Evolutionary conservation across 92 coral and sea anemone genomes (phyloP), one percentile per base, ranked within the genome.

Genomic region (Palythoa grandis): DNA sequence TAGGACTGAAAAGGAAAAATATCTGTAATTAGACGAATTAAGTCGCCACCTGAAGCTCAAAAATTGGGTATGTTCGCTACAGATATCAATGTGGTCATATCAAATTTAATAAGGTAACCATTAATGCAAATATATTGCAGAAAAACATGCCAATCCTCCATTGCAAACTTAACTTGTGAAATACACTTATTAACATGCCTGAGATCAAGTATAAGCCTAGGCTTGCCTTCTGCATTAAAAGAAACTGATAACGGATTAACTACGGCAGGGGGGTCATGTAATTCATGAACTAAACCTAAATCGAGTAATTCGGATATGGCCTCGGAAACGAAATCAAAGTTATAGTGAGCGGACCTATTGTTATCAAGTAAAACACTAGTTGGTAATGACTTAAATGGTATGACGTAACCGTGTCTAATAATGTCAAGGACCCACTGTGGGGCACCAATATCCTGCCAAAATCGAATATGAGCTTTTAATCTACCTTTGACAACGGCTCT

Each of bases 401-500:
- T n/a, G n/a, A n/a, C n/a, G n/a, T n/a, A n/a, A n/a, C n/a, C n/a
- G n/a, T n/a, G n/a, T n/a, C n/a, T n/a, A n/a, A n/a, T n/a, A n/a
- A n/a, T n/a, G n/a, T n/a, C n/a, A n/a, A n/a, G n/a, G n/a, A n/a
- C n/a, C n/a, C n/a, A 85, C 5, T 29, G 86, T 37, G 88, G 85
- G 8, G 69, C 88, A 23, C 78, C 61, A 50, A 84, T 84, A 76
- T 72, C 77, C 4, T 39, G 38, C 88, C 85, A 84, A 84, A 84
- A 72, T 23, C 1, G 68, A 24, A 84, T 72, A 4, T 73, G 87
- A 39, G 70, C 84, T 39, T 25, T 74, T 17, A 85, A 52, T 14
- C 85, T 68, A 5, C 86, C 88, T 56, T 85, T 76, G 57, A 85
- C 85, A 19, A 86, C 73, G 17, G 89, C 63, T 61, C 63, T 25